Percentiles rank a stretch among this genome's conserved stretches.
These are phyloP conservation scores for Bergia puertoricense DNA, from an alignment of 92 coral and sea anemone species.

Conservation along the genomic window DNA sequence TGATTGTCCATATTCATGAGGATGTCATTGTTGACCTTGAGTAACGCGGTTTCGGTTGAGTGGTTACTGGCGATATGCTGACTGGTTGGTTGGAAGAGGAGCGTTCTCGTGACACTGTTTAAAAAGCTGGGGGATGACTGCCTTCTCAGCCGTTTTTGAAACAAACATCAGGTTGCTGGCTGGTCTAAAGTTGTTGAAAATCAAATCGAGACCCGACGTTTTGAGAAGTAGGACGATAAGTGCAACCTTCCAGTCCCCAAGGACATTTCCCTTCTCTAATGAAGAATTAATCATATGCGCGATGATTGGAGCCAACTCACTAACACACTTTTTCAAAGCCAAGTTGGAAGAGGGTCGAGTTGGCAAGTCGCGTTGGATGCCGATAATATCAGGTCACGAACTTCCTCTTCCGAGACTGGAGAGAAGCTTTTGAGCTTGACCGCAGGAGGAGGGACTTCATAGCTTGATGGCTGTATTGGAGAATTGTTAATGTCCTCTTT, in stretches of 20 bases:
- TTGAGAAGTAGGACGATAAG: background rate
- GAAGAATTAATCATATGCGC: constrained; percentile 34
- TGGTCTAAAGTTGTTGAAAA: constrained; percentile 29
- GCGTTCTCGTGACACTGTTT: constrained; percentile 21
- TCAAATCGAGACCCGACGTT: background rate
- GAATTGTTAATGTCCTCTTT: constrained; percentile 39
- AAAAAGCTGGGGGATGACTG: constrained; percentile 27
- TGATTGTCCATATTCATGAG: constrained; percentile 33
- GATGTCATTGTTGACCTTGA: constrained; percentile 42
- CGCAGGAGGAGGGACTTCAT: constrained; percentile 19
- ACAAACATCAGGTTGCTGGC: constrained; percentile 41
- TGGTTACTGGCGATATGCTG: constrained; percentile 34
- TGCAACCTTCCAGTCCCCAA: constrained; percentile 22
- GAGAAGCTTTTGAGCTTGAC: constrained; percentile 24
- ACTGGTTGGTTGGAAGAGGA: constrained; percentile 28
- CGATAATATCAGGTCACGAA: constrained; percentile 15
- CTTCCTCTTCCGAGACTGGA: constrained; percentile 26
- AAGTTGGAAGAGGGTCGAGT: constrained; percentile 47
- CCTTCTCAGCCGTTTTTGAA: constrained; percentile 23
- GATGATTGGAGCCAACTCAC: constrained; percentile 1
- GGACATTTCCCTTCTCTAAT: constrained; percentile 5
- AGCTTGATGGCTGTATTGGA: background rate
- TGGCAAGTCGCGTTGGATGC: constrained; percentile 40
- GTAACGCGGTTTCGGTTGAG: constrained; percentile 36
- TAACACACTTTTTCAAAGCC: constrained; percentile 33